Evolutionary conservation across 2,113 vertebrate genomes (phyloP), one percentile per base, ranked within the genome.

Genomic region (Isichthys henryi): DNA sequence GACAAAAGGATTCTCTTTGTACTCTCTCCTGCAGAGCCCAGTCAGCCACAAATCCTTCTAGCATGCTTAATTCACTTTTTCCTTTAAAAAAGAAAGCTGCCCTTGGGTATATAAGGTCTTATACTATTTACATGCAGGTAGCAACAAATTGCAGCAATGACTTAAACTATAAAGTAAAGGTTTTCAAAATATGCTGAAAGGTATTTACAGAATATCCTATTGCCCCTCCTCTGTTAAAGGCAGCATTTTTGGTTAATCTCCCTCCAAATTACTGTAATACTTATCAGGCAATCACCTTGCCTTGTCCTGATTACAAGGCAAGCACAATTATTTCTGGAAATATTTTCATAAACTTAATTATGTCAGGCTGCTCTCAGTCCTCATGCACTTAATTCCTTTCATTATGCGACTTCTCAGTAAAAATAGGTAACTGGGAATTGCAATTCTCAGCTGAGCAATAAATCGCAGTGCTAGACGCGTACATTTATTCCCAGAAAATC

Each of bases 311-410:
- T 50, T 86, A 86, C 83, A 86, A 86, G 23, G 83, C 83, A 48
- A 6, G 83, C 48, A n/a, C 48, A 23, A 86, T 50, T 23, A 50
- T 49, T 46, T 27, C 43, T 50, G 83, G 48, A 86, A 48, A 86
- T 86, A 50, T 86, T 48, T 86, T 86, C 45, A 50, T 27, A 48
- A 45, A 86, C 48, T 86, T 85, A 85, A 85, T 85, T 50, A 86
- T 86, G 19, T 50, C 45, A 21, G 11, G 10, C 48, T 27, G 83
- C 46, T 46, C 48, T 86, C 11, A 0, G 19, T 49, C 46, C 46
- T 17, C 23, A 49, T 15, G 8, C 45, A 10, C 46, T 48, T 31
- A 86, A 48, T 86, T 48, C 23, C 45, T 86, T 87, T 56, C 86
- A 56, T 87, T 87, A 87, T 56, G 52, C 86, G 31, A 53, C 49